Evolutionary conservation across 2,797 vertebrate species (phyloP).

Genomic region (Lagodon rhomboides): DNA sequence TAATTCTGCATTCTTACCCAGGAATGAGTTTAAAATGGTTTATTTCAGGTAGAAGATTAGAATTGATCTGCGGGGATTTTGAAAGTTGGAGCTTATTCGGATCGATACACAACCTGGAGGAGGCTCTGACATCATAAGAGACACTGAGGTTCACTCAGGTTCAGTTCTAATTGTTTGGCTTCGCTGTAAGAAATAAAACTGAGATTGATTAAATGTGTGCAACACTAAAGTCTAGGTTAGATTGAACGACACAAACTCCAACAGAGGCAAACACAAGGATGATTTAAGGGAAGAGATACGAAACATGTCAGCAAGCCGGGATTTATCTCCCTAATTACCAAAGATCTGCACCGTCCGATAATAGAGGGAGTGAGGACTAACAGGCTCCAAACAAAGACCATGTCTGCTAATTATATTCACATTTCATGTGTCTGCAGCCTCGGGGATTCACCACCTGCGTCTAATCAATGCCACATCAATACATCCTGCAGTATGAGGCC

Average conservation of each 20-base stretch:
- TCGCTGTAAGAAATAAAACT: background rate
- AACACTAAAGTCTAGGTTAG: background rate
- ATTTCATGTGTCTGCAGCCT: background rate
- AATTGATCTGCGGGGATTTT: background rate
- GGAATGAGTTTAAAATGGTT: background rate
- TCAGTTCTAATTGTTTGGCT: background rate
- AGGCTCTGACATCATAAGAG: background rate
- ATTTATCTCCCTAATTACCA: background rate
- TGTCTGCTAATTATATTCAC: background rate
- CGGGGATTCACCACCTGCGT: conserved; percentile 32
- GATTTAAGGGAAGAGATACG: background rate
- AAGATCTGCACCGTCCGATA: background rate
- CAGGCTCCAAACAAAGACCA: conserved; percentile 7
- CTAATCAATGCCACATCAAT: conserved; percentile 35
- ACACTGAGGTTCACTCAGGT: background rate
- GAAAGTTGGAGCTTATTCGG: background rate
- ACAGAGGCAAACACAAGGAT: background rate
- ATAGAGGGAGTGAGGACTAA: background rate
- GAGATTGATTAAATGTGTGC: background rate
- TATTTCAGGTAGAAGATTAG: background rate
- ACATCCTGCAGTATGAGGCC: conserved; percentile 7
- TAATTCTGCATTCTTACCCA: no score
- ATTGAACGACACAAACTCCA: background rate
- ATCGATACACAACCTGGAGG: background rate
- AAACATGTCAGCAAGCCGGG: background rate